Percentiles rank a stretch among this genome's conserved stretches.
Conservation (phyloP, 2,888 invertebrate species). For the Scrobipalpa atriplicella region DNA sequence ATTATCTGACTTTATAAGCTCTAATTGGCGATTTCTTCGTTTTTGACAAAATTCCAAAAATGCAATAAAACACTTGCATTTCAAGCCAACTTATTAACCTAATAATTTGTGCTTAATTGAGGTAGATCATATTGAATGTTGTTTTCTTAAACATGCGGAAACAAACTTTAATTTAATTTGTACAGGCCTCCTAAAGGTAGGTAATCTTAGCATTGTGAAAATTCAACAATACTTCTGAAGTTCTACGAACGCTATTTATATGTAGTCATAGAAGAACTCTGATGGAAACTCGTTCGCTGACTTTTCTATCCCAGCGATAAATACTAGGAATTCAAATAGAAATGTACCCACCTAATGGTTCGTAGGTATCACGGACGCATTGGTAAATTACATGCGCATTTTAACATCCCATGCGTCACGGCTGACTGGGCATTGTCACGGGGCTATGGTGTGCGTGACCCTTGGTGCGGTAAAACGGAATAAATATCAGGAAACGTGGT, state of each 20-base stretch:
- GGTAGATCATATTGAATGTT: too few species aligned
- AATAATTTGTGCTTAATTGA: too few species aligned
- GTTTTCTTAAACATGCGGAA: too few species aligned
- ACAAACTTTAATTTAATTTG: too few species aligned
- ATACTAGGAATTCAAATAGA: neutral
- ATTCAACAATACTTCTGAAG: too few species aligned
- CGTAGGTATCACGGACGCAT: slow-evolving; percentile 14
- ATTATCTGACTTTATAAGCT: slow-evolving; percentile 7
- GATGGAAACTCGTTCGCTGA: too few species aligned
- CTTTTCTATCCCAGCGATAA: neutral
- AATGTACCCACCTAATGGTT: neutral
- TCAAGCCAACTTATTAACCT: neutral
- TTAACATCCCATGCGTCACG: slow-evolving; percentile 24
- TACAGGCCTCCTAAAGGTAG: too few species aligned
- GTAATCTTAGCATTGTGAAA: too few species aligned
- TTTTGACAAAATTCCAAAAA: neutral
- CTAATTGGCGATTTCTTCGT: neutral
- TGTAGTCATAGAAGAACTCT: too few species aligned
- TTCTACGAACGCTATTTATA: too few species aligned
- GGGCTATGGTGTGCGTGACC: neutral
- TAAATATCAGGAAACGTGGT: slow-evolving; percentile 1
- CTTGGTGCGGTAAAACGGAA: slow-evolving; percentile 17
- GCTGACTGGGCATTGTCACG: slow-evolving; percentile 20
- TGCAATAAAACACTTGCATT: neutral
- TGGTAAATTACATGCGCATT: slow-evolving; percentile 26